phyloP scores from a whole-genome alignment of 2,888 invertebrate genomes.

The Bedellia somnulentella region DNA sequence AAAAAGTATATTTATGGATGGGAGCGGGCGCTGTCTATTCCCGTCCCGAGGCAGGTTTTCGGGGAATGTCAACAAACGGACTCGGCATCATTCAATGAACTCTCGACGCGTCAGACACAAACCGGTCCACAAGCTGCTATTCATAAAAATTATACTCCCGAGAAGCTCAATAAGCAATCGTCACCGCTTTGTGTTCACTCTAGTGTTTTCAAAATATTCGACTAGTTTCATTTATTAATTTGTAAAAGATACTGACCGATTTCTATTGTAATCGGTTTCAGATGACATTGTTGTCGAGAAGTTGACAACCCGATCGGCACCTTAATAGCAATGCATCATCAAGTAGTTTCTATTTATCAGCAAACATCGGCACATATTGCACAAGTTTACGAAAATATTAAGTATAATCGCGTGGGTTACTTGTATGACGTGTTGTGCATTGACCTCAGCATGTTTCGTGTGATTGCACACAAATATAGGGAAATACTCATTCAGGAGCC shows the following conservation, averaged over 20 bases:
- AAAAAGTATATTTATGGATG: conserved; percentile 49
- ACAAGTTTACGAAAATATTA: conserved; percentile 32
- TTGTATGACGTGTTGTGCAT: conserved; percentile 16
- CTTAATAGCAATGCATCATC: too few relatives aligned
- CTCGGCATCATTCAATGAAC: conserved; percentile 57
- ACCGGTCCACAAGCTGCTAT: conserved; percentile 43
- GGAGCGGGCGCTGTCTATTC: conserved; percentile 43
- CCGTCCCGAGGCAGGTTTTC: conserved; percentile 57
- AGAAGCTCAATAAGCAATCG: conserved; percentile 12
- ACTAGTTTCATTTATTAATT: too few relatives aligned
- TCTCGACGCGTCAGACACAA: conserved; percentile 36
- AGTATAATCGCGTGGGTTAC: conserved; percentile 16
- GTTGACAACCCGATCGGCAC: too few relatives aligned
- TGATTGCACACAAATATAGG: conserved; percentile 19
- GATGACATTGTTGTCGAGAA: too few relatives aligned
- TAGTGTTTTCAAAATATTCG: conserved; percentile 3
- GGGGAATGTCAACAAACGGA: conserved; percentile 60
- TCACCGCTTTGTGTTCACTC: conserved; percentile 1
- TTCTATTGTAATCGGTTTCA: too few relatives aligned
- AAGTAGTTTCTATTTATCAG: conserved; percentile 16
- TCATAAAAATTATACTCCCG: conserved; percentile 53
- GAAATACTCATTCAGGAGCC: conserved; percentile 1
- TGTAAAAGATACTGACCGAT: too few relatives aligned
- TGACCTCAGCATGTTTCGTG: conserved; percentile 16
- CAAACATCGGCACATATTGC: conserved; percentile 26